A percentile compares a stretch with the other conserved stretches of the same genome.
Evolutionary conservation across 1,140 invertebrate genomes (phyloP).

Genomic region (Hycleus phaleratus): DNA sequence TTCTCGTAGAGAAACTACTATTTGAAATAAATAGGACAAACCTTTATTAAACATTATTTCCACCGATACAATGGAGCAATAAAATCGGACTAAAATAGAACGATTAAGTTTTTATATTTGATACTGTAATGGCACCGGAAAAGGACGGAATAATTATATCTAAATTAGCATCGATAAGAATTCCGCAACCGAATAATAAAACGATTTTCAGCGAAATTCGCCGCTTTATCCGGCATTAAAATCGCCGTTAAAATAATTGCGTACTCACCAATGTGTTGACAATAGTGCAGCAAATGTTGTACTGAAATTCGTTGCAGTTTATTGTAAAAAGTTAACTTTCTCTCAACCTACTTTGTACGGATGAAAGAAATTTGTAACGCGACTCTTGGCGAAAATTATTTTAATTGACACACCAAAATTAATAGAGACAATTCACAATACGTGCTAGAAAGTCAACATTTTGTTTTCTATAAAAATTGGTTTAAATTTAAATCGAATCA

Average conservation of each 20-base stretch:
- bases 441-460: background rate
- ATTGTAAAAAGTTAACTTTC: slow-evolving; percentile 32
- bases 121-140: too few relatives aligned
- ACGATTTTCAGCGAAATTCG: too few relatives aligned
- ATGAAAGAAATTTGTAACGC: slow-evolving; percentile 30
- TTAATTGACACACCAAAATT: background rate
- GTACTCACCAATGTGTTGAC: background rate
- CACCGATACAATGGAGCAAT: too few relatives aligned
- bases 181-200: too few relatives aligned
- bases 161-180: too few relatives aligned
- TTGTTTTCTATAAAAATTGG: background rate
- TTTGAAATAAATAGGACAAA: background rate
- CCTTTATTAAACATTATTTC: too few relatives aligned
- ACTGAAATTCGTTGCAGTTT: slow-evolving; percentile 28
- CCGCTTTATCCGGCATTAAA: too few relatives aligned
- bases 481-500: too few relatives aligned
- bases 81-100: too few relatives aligned
- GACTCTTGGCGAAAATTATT: slow-evolving; percentile 18
- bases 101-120: too few relatives aligned
- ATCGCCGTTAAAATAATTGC: too few relatives aligned
- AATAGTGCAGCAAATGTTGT: slow-evolving; percentile 18
- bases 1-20: background rate
- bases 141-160: too few relatives aligned
- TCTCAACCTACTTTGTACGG: slow-evolving; percentile 31
- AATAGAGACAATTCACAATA: background rate